Base-by-base conservation (phyloP, 1,140 invertebrate species). In the Drosophila sturtevanti region DNA sequence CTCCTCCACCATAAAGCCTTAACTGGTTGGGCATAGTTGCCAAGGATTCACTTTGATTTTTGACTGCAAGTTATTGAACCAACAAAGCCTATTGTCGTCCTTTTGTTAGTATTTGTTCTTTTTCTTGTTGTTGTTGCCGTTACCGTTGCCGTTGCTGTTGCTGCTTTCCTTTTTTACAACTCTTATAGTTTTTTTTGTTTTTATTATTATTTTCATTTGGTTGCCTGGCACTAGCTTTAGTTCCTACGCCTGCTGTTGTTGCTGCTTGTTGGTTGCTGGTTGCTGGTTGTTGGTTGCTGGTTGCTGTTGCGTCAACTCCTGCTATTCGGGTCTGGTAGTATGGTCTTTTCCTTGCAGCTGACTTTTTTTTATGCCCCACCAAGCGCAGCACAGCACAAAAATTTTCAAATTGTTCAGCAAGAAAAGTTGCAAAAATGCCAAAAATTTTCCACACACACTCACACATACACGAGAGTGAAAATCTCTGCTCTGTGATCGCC, bases 351-450 rank as follows among this genome's bases (percentile, higher is more conserved):
- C 56, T 18, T 44, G 41, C 16, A 11, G 6, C 41, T 34, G 11
- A 7, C 37, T 68, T 64, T 72, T 72, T 24, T 72, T 68, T 72
- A 64, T 72, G 63, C 59, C 52, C 60, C 64, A 64, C 70, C 73
- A 63, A 72, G 74, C 70, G 58, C 69, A 69, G 64, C 77, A 77
- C 67, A 48, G 41, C 41, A 48, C 62, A 44, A 62, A 87, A 81
- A 81, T 79, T 82, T 76, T 65, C 48, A 87, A 86, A 86, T 82
- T 87, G 81, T 86, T 86, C 82, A 78, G 78, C 81, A 75, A 85
- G 78, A 81, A 78, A 78, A 86, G 75, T 85, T 87, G 74, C 82
- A 76, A 81, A 81, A 79, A 87, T 86, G 71, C 81, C 75, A 81
- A 86, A 81, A 69, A 87, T 75, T 48, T 66, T 71, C 10, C 52